Evolutionary conservation across 2,888 invertebrate species (phyloP), one percentile per base, ranked within the genome.

Genomic region (Silvanus unidentatus): DNA sequence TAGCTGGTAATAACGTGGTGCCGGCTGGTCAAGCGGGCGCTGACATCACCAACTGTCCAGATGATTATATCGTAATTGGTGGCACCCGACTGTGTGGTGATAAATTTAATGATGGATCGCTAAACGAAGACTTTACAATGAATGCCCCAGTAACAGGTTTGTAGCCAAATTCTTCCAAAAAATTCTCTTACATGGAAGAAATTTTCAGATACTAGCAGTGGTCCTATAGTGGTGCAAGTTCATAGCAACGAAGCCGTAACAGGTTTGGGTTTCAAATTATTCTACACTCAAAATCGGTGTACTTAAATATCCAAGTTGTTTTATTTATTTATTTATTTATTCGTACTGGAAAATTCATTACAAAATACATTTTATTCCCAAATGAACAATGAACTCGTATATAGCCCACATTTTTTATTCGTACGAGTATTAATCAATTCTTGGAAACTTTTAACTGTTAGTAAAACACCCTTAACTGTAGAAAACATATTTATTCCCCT

Each of bases 11-110:
- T 30, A 75, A 77, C 48, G 72, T 82, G 3, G 76, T 84, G 28
- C 80, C 84, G 2, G 76, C 77, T 22, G 79, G 78, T 1, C 84
- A 86, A 66, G 87, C 87, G 1, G 88, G 86, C 0, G 82, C 82
- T 38, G 87, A 86, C 59, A 77, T 84, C 43, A 78, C 82, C 57
- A 83, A 85, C 67, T 88, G 88, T 63, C 86, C 86, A 0, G 80
- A 81, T 53, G 88, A 88, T 64, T 88, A 81, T 72, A 73, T 88
- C 36, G 73, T 83, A 1, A 73, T 86, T 48, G 80, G 83, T 40
- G 84, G 84, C 10, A 76, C 81, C 15, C 73, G 87, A 43, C 71
- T 88, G 2, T 88, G 88, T 57, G 88, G 87, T 0, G 84, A 85
- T 42, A 75, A 81, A 27, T 74, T 87, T 11, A 88, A 87, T 60